A percentile compares a stretch with the other conserved stretches of the same genome.
Evolutionary conservation across 2,888 invertebrate species (phyloP).

Genomic region (Cataglyphis livida): DNA sequence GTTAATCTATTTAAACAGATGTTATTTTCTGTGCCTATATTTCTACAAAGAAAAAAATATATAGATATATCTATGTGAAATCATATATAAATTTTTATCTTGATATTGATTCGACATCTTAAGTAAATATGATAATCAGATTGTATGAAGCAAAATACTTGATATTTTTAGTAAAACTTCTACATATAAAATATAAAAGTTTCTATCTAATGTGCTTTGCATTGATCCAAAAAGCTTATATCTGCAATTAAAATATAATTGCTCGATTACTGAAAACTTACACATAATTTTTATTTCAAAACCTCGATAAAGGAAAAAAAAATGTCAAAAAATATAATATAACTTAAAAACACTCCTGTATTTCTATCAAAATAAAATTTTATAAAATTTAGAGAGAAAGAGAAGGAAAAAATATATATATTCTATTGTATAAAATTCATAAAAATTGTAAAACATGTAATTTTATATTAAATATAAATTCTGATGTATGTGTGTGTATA

Average conservation of each 20-base stretch:
- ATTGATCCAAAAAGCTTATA: neutral
- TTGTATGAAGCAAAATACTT: conserved; percentile 2
- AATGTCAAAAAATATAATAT: neutral
- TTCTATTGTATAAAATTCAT: conserved; percentile 32
- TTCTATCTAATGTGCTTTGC: conserved; percentile 34
- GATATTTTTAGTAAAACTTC: conserved; percentile 33
- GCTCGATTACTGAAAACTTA: neutral
- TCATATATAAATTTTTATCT: conserved; percentile 9
- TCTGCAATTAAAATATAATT: conserved; percentile 6
- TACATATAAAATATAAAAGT: neutral
- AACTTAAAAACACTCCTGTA: neutral
- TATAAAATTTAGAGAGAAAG: conserved; percentile 10
- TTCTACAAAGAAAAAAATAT: conserved; percentile 3
- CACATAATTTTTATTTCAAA: neutral
- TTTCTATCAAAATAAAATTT: conserved; percentile 15
- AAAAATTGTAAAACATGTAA: conserved; percentile 11
- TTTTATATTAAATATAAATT: conserved; percentile 39
- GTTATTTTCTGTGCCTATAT: conserved; percentile 35
- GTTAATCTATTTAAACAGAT: neutral
- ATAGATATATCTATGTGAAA: neutral
- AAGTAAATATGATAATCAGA: conserved; percentile 10
- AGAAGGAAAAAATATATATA: neutral
- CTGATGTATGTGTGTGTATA: neutral
- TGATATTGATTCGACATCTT: conserved; percentile 8
- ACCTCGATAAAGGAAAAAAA: conserved; percentile 8